Evolutionary conservation across 2,797 vertebrate genomes (phyloP), one percentile per base, ranked within the genome.

Genomic region (Parauchenoglanis ngamensis): DNA sequence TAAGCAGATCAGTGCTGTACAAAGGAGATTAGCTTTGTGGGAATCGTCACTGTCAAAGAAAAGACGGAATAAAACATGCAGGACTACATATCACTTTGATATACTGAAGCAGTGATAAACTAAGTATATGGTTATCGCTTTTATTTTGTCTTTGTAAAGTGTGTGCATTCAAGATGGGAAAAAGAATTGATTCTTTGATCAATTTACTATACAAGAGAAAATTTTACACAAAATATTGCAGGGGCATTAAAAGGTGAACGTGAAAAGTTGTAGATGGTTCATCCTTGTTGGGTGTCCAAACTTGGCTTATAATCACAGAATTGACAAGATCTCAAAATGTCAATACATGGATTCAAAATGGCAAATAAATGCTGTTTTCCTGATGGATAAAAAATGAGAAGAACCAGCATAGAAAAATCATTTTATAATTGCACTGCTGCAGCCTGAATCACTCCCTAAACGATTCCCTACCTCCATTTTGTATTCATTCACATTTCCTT

Each of bases 21-120:
- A 88, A 90, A 82, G 70, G 78, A 89, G 90, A 89, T 85, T n/a
- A 89, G 83, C 61, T 85, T 46, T 88, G 87, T 82, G 80, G 31
- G 75, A 86, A 84, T 78, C 73, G 35, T 75, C 80, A 86, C 44
- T 82, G 78, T 40, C 68, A 70, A 73, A 84, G 57, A 25, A 40
- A 85, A 85, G 79, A 83, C 17, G 31, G 56, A 85, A 88, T 77
- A 40, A 86, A 76, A 80, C 73, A 82, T 80, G 54, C 54, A 76
- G 56, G 31, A 79, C 59, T 44, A 57, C 15, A 28, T 8, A 54
- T 73, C 28, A 83, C 25, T 19, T 11, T 75, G 76, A 86, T 79
- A 88, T 67, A 73, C 56, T 72, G 40, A 75, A 52, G 79, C 86
- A 40, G 12, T 17, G 77, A 72, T 86, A 86, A 86, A 72, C 19